Evolutionary conservation across 2,888 invertebrate genomes (phyloP).

Genomic region (Cerastis rubricosa): DNA sequence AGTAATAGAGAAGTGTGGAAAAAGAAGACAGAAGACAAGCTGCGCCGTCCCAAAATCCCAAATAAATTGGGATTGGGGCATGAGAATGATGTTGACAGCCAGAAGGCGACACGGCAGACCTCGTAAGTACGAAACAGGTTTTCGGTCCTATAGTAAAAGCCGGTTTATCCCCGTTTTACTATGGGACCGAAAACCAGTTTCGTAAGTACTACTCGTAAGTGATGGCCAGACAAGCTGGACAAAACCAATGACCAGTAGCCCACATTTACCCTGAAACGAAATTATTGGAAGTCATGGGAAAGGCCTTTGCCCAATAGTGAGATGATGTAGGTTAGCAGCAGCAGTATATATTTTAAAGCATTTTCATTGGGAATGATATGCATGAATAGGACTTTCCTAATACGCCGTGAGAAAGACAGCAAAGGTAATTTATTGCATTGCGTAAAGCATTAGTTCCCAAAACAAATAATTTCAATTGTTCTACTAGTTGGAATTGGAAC

Average conservation of each 20-base stretch:
- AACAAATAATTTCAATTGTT: slow-evolving; percentile 9
- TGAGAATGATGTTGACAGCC: too few relatives aligned
- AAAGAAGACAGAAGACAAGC: too few relatives aligned
- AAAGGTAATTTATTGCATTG: not conserved
- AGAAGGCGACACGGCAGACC: not conserved
- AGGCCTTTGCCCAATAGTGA: not conserved
- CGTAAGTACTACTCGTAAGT: too few relatives aligned
- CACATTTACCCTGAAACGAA: not conserved
- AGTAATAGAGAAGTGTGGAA: too few relatives aligned
- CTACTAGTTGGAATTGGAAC: not conserved
- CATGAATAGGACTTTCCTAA: not conserved
- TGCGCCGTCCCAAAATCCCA: too few relatives aligned
- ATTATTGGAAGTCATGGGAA: too few relatives aligned
- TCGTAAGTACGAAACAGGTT: too few relatives aligned
- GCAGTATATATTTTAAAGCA: not conserved
- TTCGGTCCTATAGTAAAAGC: too few relatives aligned
- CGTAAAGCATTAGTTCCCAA: not conserved
- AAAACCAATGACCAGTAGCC: not conserved
- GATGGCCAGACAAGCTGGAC: not conserved
- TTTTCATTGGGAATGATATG: not conserved
- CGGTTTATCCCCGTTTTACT: too few relatives aligned
- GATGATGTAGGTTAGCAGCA: not conserved
- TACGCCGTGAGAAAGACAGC: not conserved
- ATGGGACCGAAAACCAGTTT: too few relatives aligned
- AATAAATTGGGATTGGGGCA: too few relatives aligned